phyloP scores from a whole-genome alignment of 2,888 invertebrate species.

The Campoplex nolae region DNA sequence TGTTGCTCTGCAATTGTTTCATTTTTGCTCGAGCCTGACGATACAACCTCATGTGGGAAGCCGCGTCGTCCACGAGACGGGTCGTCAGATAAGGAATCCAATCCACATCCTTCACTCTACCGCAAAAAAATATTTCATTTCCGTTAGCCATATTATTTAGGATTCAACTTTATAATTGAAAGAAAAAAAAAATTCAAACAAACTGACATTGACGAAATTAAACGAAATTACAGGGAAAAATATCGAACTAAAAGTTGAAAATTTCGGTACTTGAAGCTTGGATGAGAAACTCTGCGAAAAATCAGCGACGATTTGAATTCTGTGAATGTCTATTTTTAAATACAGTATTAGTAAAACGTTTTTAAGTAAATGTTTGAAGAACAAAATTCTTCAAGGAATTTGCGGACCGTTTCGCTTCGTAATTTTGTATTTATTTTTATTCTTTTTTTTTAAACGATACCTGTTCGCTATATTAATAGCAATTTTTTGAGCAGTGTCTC shows the following conservation, averaged over 20 bases:
- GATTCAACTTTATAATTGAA: no score
- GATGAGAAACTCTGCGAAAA: no score
- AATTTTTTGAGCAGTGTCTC: slow-evolving; percentile 89
- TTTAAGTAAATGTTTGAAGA: no score
- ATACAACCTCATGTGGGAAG: slow-evolving; percentile 94
- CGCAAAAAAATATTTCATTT: background rate
- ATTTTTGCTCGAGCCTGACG: slow-evolving; percentile 89
- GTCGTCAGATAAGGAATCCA: slow-evolving; percentile 96
- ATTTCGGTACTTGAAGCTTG: no score
- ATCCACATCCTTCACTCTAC: slow-evolving; percentile 92
- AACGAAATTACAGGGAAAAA: no score
- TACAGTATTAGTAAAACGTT: no score
- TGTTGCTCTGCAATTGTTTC: slow-evolving; percentile 77
- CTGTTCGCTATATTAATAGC: slow-evolving; percentile 88
- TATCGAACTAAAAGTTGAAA: background rate
- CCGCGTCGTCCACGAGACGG: slow-evolving; percentile 95
- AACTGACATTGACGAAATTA: no score
- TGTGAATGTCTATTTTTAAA: no score
- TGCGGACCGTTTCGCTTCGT: background rate
- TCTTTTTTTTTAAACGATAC: slow-evolving; percentile 76
- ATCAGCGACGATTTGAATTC: no score
- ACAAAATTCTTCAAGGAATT: background rate
- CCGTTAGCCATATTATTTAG: no score
- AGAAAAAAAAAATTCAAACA: no score
- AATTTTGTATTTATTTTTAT: background rate